Base-by-base conservation (phyloP, 2,113 vertebrate genomes). In the Chascanopsetta lugubris region DNA sequence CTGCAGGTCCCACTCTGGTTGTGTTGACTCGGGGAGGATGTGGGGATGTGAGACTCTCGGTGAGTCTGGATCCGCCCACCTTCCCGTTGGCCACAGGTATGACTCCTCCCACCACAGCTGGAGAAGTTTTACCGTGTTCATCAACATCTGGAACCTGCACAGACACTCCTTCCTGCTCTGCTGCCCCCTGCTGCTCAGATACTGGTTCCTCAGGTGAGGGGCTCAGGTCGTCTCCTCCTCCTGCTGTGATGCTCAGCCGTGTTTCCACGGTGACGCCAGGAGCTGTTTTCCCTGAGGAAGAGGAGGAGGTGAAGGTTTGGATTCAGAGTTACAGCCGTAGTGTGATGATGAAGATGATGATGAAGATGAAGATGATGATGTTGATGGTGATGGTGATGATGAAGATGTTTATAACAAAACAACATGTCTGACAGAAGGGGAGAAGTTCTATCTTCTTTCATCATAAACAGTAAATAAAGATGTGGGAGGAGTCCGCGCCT, bases 221-320 rank as follows among this genome's bases (percentile, higher is more conserved):
- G 13, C n/a, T n/a, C n/a, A n/a, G n/a, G n/a, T n/a, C n/a, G n/a
- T n/a, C n/a, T n/a, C n/a, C n/a, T n/a, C n/a, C n/a, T n/a, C n/a
- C n/a, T n/a, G n/a, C n/a, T n/a, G n/a, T n/a, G n/a, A n/a, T n/a
- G n/a, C n/a, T n/a, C n/a, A n/a, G n/a, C n/a, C n/a, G n/a, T n/a
- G n/a, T n/a, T 55, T 67, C 75, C 21, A n/a, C 58, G n/a, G 76
- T 30, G 43, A 48, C 67, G 61, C 3, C 61, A 12, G 63, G 70
- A 20, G 48, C 60, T 13, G 46, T 56, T 11, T 61, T 56, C 18
- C 84, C 92, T 92, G 80, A 62, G 83, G 78, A 75, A 72, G 66
- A 55, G 57, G 77, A 69, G 50, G 68, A 22, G 77, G 51, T 58
- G 40, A 82, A 57, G 4, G 60, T 76, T 65, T 75, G 40, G 45